These are phyloP conservation scores for Coreoperca whiteheadi DNA, from an alignment of 2,113 vertebrate species.

Conservation along the genomic window DNA sequence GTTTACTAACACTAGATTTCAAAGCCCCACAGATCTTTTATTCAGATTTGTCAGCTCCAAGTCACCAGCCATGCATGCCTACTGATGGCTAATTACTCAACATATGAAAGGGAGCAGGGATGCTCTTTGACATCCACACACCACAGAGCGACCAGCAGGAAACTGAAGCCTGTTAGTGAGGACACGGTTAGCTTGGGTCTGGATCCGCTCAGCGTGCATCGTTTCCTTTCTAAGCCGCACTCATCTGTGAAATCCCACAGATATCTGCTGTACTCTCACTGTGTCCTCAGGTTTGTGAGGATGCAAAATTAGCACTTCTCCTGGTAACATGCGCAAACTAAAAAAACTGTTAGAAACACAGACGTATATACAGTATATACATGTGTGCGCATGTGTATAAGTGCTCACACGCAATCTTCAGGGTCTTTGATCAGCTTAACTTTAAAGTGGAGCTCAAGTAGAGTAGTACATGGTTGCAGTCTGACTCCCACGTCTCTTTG, in stretches of 20 bases:
- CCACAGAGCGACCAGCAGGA: conserved; percentile 69
- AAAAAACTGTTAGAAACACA: conserved; percentile 10
- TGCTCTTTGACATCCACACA: conserved; percentile 77
- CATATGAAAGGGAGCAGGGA: conserved; percentile 73
- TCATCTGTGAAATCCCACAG: conserved; percentile 39
- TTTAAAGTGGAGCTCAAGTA: conserved; percentile 60
- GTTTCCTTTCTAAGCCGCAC: conserved; percentile 25
- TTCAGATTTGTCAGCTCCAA: conserved; percentile 69
- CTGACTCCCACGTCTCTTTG: conserved; percentile 40
- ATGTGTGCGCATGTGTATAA: background rate
- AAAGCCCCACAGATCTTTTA: conserved; percentile 70
- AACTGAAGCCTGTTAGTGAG: conserved; percentile 58
- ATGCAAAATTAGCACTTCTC: conserved; percentile 26
- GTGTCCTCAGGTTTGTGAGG: conserved; percentile 8
- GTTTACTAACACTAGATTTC: conserved; percentile 69
- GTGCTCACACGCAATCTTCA: background rate
- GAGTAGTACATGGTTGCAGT: conserved; percentile 24
- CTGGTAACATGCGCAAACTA: background rate
- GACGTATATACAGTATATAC: background rate
- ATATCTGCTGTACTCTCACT: conserved; percentile 1
- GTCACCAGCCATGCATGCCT: conserved; percentile 46
- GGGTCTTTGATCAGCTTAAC: conserved; percentile 63
- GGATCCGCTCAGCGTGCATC: conserved; percentile 21
- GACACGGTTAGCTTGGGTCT: conserved; percentile 30
- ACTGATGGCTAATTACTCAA: conserved; percentile 77